Percentiles rank a stretch among this genome's conserved stretches.
phyloP scores from a whole-genome alignment of 64 coral and sea anemone species.

The Pocillopora verrucosa region DNA sequence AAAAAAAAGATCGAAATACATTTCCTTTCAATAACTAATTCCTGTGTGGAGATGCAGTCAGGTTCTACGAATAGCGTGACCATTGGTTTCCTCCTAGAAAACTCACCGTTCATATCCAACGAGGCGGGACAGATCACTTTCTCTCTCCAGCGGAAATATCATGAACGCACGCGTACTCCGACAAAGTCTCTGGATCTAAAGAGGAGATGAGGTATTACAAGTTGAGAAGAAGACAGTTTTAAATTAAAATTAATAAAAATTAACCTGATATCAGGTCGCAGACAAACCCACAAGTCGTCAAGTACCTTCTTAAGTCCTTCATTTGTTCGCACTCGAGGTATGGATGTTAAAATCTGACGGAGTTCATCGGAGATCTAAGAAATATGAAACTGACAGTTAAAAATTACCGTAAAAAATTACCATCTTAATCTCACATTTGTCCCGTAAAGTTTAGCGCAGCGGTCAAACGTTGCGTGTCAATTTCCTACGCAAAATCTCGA shows the following conservation, averaged over 20 bases:
- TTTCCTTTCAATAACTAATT: too few species aligned
- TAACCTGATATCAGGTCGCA: not conserved
- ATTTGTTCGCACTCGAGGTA: conserved; percentile 48
- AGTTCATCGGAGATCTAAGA: conserved; percentile 76
- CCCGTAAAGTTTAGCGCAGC: too few species aligned
- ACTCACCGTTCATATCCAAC: conserved; percentile 84
- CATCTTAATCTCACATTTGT: too few species aligned
- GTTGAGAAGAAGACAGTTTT: not conserved
- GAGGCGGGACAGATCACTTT: conserved; percentile 68
- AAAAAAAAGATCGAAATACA: too few species aligned
- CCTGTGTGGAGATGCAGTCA: too few species aligned
- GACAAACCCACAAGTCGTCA: not conserved
- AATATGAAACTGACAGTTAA: not conserved
- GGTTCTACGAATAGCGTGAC: not conserved
- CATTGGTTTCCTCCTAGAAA: not conserved
- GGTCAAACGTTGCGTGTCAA: too few species aligned
- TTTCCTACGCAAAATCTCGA: too few species aligned
- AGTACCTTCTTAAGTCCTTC: conserved; percentile 78
- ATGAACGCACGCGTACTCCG: conserved; percentile 81
- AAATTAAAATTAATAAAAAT: too few species aligned
- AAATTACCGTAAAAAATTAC: too few species aligned
- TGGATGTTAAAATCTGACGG: conserved; percentile 64
- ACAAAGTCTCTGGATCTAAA: conserved; percentile 75
- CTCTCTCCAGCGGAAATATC: conserved; percentile 82
- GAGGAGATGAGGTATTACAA: not conserved